Evolutionary conservation across 2,888 invertebrate species (phyloP).

Genomic region (Hyposoter dolosus): DNA sequence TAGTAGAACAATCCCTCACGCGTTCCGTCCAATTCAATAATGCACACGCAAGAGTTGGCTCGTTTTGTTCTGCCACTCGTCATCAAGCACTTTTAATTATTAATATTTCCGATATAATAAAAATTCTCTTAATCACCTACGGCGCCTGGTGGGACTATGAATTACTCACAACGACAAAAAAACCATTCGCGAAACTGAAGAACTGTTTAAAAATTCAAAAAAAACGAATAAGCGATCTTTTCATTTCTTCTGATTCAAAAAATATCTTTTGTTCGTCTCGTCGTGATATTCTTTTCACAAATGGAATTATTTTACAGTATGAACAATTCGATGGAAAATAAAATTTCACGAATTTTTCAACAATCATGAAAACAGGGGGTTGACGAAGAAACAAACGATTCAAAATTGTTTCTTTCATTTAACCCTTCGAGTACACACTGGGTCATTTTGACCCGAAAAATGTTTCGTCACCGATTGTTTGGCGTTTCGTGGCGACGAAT

Average conservation of each 20-base stretch:
- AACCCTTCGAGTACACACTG: too few relatives aligned
- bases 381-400: too few relatives aligned
- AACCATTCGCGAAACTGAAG: not conserved
- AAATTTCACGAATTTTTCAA: too few relatives aligned
- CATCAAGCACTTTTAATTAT: not conserved
- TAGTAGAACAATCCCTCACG: constrained; percentile 38
- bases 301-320: too few relatives aligned
- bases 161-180: not conserved
- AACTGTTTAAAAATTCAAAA: not conserved
- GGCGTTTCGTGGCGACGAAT: too few relatives aligned
- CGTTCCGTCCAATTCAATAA: constrained; percentile 47
- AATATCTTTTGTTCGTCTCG: not conserved
- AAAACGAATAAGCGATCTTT: not conserved
- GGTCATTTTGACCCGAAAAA: too few relatives aligned
- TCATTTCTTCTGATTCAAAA: not conserved
- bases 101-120: not conserved
- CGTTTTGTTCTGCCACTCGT: not conserved
- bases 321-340: too few relatives aligned
- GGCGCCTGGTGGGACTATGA: not conserved
- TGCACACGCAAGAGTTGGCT: constrained; percentile 2
- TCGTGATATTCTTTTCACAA: too few relatives aligned
- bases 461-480: too few relatives aligned
- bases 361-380: too few relatives aligned
- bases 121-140: not conserved
- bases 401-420: too few relatives aligned